Conservation (phyloP, 1,140 invertebrate genomes). For the Drosophila arizonae region DNA sequence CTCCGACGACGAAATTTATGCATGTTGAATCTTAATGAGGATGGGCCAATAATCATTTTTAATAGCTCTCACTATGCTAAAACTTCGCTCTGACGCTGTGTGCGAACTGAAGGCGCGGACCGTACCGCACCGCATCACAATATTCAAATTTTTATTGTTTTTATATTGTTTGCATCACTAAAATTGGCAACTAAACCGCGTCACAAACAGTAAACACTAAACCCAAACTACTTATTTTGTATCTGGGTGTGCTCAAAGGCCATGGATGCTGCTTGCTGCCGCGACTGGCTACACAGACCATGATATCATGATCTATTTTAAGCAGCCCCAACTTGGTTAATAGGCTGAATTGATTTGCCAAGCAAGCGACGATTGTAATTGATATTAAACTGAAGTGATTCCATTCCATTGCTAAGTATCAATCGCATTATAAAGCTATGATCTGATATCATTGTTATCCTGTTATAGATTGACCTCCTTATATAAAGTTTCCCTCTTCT, state of each 20-base stretch:
- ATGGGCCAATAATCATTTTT: constrained; percentile 75
- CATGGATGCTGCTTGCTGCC: constrained; percentile 22
- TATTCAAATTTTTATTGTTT: constrained; percentile 75
- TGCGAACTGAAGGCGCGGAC: constrained; percentile 32
- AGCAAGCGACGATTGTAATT: constrained; percentile 54
- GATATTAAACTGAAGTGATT: constrained; percentile 24
- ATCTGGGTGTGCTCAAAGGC: constrained; percentile 1
- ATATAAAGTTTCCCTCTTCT: too few relatives aligned
- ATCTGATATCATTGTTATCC: too few relatives aligned
- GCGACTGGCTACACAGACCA: constrained; percentile 66
- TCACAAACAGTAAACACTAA: constrained; percentile 44
- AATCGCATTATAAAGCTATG: too few relatives aligned
- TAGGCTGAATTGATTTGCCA: constrained; percentile 60
- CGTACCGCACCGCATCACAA: constrained; percentile 39
- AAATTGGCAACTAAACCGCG: constrained; percentile 73
- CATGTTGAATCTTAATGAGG: constrained; percentile 72
- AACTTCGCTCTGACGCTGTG: constrained; percentile 21
- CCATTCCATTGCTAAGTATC: too few relatives aligned
- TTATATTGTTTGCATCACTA: constrained; percentile 68
- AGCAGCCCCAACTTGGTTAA: constrained; percentile 39
- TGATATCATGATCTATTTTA: constrained; percentile 76
- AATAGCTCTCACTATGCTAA: constrained; percentile 68
- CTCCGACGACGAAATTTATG: constrained; percentile 55
- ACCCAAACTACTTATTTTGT: constrained; percentile 60
- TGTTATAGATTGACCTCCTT: too few relatives aligned